Evolutionary conservation across 2,888 invertebrate genomes (phyloP).

Genomic region (Anorthoa munda): DNA sequence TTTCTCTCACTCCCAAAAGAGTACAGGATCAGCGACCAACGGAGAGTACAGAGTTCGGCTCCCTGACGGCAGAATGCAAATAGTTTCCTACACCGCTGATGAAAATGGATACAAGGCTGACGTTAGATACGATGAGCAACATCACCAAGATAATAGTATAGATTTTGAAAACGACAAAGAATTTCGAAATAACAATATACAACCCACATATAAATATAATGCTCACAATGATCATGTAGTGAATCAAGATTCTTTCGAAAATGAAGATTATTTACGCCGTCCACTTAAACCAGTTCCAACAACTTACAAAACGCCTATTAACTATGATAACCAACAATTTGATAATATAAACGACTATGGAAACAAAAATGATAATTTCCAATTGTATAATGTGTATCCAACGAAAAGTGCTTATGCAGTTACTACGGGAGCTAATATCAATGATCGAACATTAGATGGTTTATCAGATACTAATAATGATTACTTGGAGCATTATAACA

Average conservation of each 20-base stretch:
- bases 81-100: constrained; percentile 93
- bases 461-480: constrained; percentile 58
- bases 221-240: constrained; percentile 42
- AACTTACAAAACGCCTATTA: constrained; percentile 16
- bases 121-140: constrained; percentile 91
- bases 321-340: constrained; percentile 16
- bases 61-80: constrained; percentile 92
- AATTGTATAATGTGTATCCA: constrained; percentile 15
- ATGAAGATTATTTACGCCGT: constrained; percentile 60
- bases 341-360: constrained; percentile 29
- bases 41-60: constrained; percentile 93
- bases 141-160: constrained; percentile 67
- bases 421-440: constrained; percentile 42
- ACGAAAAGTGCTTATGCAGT: constrained; percentile 48
- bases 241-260: constrained; percentile 55
- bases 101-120: constrained; percentile 93
- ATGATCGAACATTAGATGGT: constrained; percentile 48
- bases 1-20: constrained; percentile 92
- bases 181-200: constrained; percentile 43
- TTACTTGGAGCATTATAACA: constrained; percentile 44
- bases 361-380: constrained; percentile 21
- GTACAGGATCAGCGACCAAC: constrained; percentile 92
- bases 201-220: constrained; percentile 34
- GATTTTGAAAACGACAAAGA: constrained; percentile 60
- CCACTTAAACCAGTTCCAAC: background rate